phyloP scores from a whole-genome alignment of 2,888 invertebrate species.

The Griposia aprilina region DNA sequence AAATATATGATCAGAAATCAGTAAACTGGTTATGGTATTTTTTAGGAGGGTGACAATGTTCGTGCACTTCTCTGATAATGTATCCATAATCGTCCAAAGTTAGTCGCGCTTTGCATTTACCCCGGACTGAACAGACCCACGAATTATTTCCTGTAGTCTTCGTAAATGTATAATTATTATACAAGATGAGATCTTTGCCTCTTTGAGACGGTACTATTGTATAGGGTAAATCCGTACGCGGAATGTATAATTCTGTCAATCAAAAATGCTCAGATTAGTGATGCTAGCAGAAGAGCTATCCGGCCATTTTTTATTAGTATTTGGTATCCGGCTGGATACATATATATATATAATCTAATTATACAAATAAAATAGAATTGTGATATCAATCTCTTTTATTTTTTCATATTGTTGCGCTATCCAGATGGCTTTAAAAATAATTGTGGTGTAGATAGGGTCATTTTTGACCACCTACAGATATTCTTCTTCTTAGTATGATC shows the following conservation, averaged over 20 bases:
- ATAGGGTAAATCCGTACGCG: constrained; percentile 10
- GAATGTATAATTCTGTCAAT: constrained; percentile 18
- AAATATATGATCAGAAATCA: neutral
- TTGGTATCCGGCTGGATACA: neutral
- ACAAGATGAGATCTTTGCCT: constrained; percentile 31
- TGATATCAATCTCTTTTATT: neutral
- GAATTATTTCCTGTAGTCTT: constrained; percentile 36
- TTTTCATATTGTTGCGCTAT: neutral
- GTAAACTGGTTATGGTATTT: neutral
- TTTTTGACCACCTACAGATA: neutral
- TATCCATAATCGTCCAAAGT: constrained; percentile 20
- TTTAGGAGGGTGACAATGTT: constrained; percentile 17
- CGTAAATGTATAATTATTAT: constrained; percentile 20
- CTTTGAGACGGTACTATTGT: constrained; percentile 31
- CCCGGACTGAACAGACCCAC: constrained; percentile 20
- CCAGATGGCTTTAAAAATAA: neutral
- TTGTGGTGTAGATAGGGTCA: neutral
- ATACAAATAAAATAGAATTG: neutral
- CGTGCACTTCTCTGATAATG: constrained; percentile 2
- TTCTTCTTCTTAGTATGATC: neutral
- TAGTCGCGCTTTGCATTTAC: constrained; percentile 28
- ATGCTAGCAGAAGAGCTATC: neutral
- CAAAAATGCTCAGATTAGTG: neutral
- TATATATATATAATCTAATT: neutral
- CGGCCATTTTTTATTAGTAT: neutral